These are phyloP conservation scores for Limosa lapponica DNA, from an alignment of 2,797 vertebrate species.

Conservation along the genomic window DNA sequence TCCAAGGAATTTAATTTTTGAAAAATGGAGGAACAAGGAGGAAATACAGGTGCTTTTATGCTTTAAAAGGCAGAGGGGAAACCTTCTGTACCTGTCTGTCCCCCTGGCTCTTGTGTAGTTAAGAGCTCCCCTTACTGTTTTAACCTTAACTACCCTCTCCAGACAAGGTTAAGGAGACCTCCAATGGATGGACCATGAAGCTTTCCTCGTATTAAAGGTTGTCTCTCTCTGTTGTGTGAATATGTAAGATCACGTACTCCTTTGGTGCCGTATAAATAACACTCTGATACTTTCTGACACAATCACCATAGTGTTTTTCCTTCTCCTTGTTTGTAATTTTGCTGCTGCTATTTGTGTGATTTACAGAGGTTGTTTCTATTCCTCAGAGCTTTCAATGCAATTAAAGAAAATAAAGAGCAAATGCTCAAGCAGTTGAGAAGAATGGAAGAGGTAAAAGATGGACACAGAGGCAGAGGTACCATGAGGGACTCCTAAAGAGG, in stretches of 20 bases:
- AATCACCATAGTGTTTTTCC: background rate
- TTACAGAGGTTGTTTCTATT: background rate
- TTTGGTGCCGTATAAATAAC: background rate
- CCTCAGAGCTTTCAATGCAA: background rate
- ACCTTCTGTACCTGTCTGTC: background rate
- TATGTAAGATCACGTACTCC: background rate
- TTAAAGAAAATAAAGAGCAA: constrained; percentile 33
- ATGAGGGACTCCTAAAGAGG: background rate
- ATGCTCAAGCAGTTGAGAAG: background rate
- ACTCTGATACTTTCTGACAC: constrained; percentile 9
- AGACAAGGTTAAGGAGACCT: background rate
- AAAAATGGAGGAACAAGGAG: background rate
- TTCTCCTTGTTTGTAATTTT: background rate
- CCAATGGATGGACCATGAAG: background rate
- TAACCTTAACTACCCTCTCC: background rate
- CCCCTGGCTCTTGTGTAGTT: background rate
- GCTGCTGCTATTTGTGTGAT: background rate
- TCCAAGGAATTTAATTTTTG: background rate
- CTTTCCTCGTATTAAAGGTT: background rate
- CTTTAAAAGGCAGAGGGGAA: background rate
- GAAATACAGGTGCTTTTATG: background rate
- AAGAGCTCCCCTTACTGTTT: background rate
- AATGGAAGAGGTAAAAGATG: background rate
- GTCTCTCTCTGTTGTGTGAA: background rate
- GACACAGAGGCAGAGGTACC: background rate